phyloP scores from a whole-genome alignment of 2,888 invertebrate genomes.

The Platycheirus albimanus region DNA sequence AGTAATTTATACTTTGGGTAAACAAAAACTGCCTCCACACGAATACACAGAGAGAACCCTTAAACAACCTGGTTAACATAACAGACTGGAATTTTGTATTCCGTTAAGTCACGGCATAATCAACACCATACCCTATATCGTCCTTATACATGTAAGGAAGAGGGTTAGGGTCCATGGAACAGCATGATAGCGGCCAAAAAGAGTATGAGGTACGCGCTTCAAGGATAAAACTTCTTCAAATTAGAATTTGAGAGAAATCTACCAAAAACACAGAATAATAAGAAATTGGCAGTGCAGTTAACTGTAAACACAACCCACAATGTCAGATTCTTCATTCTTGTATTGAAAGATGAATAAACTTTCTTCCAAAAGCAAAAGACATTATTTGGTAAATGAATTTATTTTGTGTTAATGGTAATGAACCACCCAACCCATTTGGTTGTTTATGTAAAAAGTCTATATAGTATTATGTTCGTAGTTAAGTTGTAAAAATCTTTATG shows the following conservation, averaged over 20 bases:
- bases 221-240: conserved; percentile 64
- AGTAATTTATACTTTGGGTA: conserved; percentile 67
- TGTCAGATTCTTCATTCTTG: not conserved
- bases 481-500: conserved; percentile 57
- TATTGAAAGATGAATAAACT: conserved; percentile 61
- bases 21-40: conserved; percentile 15
- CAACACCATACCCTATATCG: conserved; percentile 18
- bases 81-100: conserved; percentile 52
- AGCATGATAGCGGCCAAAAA: too few species aligned
- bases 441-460: too few species aligned
- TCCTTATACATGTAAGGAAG: too few species aligned
- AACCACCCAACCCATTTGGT: conserved; percentile 26
- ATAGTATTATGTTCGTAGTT: not conserved
- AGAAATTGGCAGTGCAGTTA: conserved; percentile 7
- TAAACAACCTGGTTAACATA: conserved; percentile 66
- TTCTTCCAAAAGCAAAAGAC: conserved; percentile 50
- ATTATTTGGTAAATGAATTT: conserved; percentile 60
- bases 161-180: too few species aligned
- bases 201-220: conserved; percentile 36
- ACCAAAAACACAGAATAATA: conserved; percentile 1
- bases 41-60: not conserved
- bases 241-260: conserved; percentile 69
- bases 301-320: conserved; percentile 8
- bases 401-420: conserved; percentile 66
- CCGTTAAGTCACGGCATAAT: conserved; percentile 51